Evolutionary conservation across 2,113 vertebrate species (phyloP).

Genomic region (human (Homo sapiens)): DNA sequence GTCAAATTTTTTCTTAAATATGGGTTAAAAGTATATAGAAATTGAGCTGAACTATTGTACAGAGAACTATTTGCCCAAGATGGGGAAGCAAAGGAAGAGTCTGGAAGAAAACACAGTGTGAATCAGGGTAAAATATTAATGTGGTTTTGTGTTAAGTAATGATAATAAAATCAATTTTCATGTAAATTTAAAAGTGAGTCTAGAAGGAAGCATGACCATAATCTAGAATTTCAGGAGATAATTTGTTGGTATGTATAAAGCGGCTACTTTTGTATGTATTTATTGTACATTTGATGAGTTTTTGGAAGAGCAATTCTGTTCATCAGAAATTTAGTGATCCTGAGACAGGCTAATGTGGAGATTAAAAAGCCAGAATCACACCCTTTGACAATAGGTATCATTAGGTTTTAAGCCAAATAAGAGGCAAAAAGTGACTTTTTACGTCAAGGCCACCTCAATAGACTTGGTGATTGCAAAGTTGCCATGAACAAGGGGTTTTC

Average conservation of each 20-base stretch:
- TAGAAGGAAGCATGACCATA: background rate
- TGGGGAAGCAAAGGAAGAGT: background rate
- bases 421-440: background rate
- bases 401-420: background rate
- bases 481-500: background rate
- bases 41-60: background rate
- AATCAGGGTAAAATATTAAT: background rate
- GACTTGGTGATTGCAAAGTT: background rate
- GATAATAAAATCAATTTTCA: background rate
- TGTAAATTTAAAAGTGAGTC: background rate
- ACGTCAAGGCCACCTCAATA: too few relatives aligned
- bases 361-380: background rate
- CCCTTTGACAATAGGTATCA: background rate
- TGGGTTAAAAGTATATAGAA: background rate
- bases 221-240: background rate
- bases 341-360: background rate
- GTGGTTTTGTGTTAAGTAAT: background rate
- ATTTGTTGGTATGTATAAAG: background rate
- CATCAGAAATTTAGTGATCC: background rate
- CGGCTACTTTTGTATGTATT: background rate
- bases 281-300: background rate
- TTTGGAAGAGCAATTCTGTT: background rate
- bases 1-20: background rate
- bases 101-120: background rate
- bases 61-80: background rate